Evolutionary conservation across 1,140 invertebrate species (phyloP), one percentile per base, ranked within the genome.

Genomic region (Leptinotarsa defecta): DNA sequence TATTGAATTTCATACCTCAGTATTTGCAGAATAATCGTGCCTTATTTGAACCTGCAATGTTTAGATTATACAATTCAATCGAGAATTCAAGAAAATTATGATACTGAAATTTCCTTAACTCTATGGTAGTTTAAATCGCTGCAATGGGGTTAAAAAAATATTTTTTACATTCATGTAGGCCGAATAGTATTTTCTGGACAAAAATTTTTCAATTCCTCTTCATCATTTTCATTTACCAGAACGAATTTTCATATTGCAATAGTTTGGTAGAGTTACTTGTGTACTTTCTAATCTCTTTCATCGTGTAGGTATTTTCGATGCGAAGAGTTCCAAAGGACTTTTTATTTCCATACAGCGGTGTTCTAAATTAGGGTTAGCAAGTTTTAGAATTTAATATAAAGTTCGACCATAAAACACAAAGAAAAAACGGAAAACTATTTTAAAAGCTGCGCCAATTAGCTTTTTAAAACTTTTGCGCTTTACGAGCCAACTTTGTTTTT

Each of bases 311-410:
- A 65, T 57, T 57, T 57, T 57, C 15, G 52, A 17, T 57, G 52
- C 52, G 52, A 13, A 57, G 52, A 57, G 52, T 57, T 57, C 20
- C 68, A 17, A 70, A 49, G n/a, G 68, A 52, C 22, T 70, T 70
- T 70, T 70, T 70, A 70, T 70, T 52, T 70, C 71, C 34, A 73
- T 73, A 73, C 62, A 48, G 62, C 71, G 48, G 71, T 73, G 71
- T 48, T 24, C 71, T 73, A 73, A 73, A 73, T 73, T 73, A 73
- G 57, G 71, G 71, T 73, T 73, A 73, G 71, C 63, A 65, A 73
- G 71, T 73, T 73, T 73, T 73, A 73, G 71, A 73, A 73, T 73
- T 73, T 73, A 73, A 73, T 73, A 73, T 73, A 73, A 73, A 73
- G 71, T 73, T 73, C 57, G 62, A 20, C 57, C 34, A 73, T 73